These are phyloP conservation scores for Diploptera punctata DNA, from an alignment of 2,888 invertebrate species.

Conservation along the genomic window DNA sequence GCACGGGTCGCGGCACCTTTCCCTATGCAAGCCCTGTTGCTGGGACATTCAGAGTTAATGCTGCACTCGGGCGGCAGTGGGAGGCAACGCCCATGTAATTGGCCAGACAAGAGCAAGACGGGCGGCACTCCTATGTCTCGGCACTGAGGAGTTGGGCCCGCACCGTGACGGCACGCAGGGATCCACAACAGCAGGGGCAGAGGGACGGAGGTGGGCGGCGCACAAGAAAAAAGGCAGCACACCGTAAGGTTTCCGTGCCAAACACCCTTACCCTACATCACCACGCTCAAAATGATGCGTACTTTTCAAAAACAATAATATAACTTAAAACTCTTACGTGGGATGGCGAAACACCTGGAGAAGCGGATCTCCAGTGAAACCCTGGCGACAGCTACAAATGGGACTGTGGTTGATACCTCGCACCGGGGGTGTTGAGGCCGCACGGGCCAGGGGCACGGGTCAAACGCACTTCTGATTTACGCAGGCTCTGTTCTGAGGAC, in stretches of 20 bases:
- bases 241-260: slow-evolving; percentile 37
- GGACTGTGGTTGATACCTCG: slow-evolving; percentile 77
- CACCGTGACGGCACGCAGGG: slow-evolving; percentile 71
- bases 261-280: background rate
- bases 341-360: slow-evolving; percentile 58
- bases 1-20: slow-evolving; percentile 58
- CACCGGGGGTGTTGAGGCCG: slow-evolving; percentile 76
- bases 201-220: slow-evolving; percentile 29
- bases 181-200: slow-evolving; percentile 44
- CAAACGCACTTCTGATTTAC: slow-evolving; percentile 75
- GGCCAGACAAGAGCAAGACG: slow-evolving; percentile 59
- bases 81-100: slow-evolving; percentile 78
- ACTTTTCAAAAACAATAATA: no score
- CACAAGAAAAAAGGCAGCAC: slow-evolving; percentile 65
- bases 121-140: slow-evolving; percentile 64
- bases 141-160: slow-evolving; percentile 75
- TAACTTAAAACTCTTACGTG: slow-evolving; percentile 61
- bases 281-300: slow-evolving; percentile 45
- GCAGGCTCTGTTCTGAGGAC: slow-evolving; percentile 70
- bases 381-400: slow-evolving; percentile 67
- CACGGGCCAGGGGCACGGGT: slow-evolving; percentile 80
- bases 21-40: slow-evolving; percentile 56
- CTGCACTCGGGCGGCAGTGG: slow-evolving; percentile 66
- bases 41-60: slow-evolving; percentile 56
- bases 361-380: slow-evolving; percentile 52